Conservation (phyloP, 1,140 invertebrate genomes). For the Thereuonema tuberculata region DNA sequence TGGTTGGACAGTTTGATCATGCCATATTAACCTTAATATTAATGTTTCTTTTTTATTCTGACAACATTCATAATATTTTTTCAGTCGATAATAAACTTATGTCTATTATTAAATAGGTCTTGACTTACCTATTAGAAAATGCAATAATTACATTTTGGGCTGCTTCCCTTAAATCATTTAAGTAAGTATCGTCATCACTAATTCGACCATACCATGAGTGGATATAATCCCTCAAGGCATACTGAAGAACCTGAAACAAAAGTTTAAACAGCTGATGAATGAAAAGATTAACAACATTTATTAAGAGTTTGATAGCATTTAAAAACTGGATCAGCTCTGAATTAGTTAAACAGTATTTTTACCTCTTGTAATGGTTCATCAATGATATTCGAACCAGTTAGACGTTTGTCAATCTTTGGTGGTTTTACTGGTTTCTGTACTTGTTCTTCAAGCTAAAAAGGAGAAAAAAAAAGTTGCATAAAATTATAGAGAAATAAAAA, state of each 20-base stretch:
- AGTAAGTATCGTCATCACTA: conserved; percentile 40
- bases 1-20: no score
- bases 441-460: conserved; percentile 8
- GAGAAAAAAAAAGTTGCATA: no score
- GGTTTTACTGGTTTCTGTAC: background rate
- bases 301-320: background rate
- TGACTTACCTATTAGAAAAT: conserved; percentile 40
- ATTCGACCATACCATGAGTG: conserved; percentile 54
- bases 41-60: no score
- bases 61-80: no score
- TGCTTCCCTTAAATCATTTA: conserved; percentile 37
- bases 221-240: conserved; percentile 61
- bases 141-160: conserved; percentile 39
- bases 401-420: conserved; percentile 7
- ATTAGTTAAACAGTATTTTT: conserved; percentile 10
- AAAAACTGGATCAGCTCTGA: background rate
- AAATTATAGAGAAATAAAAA: no score
- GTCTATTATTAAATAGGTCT: no score
- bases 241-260: conserved; percentile 45
- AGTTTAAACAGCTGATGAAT: conserved; percentile 1
- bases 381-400: conserved; percentile 51
- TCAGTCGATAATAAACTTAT: no score
- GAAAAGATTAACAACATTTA: background rate
- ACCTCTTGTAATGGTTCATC: conserved; percentile 53
- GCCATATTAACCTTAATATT: no score